Conservation (phyloP, 2,888 invertebrate genomes). For the Hofmannophila pseudospretella region DNA sequence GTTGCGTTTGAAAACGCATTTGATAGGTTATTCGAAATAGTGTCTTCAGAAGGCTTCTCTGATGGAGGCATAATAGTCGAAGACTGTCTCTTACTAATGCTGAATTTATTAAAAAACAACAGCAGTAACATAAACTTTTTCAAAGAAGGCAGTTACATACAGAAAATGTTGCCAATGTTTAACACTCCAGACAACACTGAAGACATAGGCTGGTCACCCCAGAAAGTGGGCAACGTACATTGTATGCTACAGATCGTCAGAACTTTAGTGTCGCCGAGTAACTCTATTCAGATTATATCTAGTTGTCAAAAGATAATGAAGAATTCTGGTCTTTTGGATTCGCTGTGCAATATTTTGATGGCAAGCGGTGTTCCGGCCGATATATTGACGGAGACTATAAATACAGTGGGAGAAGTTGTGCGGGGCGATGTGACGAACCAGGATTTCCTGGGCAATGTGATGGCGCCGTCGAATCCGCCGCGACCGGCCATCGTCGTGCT, state of each 20-base stretch:
- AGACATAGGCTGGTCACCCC: conserved; percentile 91
- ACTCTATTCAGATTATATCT: conserved; percentile 88
- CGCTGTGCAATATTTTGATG: conserved; percentile 93
- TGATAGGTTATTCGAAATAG: conserved; percentile 95
- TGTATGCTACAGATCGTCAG: conserved; percentile 94
- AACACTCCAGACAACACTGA: conserved; percentile 83
- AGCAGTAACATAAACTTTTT: conserved; percentile 99
- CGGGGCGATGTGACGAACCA: conserved; percentile 94
- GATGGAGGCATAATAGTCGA: conserved; percentile 99
- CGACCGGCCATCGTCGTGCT: conserved; percentile 96
- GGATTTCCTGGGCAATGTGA: conserved; percentile 91
- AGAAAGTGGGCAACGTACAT: conserved; percentile 96
- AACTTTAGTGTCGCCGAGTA: conserved; percentile 95
- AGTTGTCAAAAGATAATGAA: conserved; percentile 94
- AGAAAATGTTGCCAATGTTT: conserved; percentile 93
- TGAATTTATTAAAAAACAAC: conserved; percentile 96
- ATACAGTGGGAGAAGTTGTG: conserved; percentile 95
- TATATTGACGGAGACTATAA: conserved; percentile 96
- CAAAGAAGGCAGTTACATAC: conserved; percentile 97
- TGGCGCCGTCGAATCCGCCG: conserved; percentile 95
- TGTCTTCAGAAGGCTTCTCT: conserved; percentile 92
- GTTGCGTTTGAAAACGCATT: conserved; percentile 99
- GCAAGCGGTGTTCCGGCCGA: conserved; percentile 97
- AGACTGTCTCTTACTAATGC: conserved; percentile 95
- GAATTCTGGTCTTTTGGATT: conserved; percentile 80